These are phyloP conservation scores for Gracilinanus agilis DNA, from an alignment of 2,113 vertebrate genomes.

Conservation along the genomic window DNA sequence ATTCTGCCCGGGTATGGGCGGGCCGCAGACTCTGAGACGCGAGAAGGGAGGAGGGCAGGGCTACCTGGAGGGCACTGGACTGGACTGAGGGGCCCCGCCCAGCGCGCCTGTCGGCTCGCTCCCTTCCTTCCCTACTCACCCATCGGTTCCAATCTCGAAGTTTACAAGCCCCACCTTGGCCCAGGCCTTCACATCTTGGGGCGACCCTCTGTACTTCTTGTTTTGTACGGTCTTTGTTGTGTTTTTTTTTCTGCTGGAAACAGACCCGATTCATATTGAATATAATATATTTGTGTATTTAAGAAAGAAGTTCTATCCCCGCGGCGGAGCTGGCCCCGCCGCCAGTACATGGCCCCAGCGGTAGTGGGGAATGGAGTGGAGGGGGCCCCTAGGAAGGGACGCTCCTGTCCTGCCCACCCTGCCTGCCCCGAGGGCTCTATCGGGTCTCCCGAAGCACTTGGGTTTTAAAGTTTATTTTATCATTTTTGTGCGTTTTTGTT, in stretches of 20 bases:
- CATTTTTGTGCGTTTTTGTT: slow-evolving; percentile 69
- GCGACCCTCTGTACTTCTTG: background rate
- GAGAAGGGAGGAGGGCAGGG: slow-evolving; percentile 46
- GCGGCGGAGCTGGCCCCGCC: slow-evolving; percentile 78
- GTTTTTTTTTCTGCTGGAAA: slow-evolving; percentile 77
- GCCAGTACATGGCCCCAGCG: slow-evolving; percentile 68
- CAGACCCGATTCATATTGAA: slow-evolving; percentile 81
- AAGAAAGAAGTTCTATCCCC: slow-evolving; percentile 66
- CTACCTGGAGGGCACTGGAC: slow-evolving; percentile 48
- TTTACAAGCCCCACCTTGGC: slow-evolving; percentile 70
- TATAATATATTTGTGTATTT: slow-evolving; percentile 82
- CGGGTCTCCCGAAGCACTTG: slow-evolving; percentile 37
- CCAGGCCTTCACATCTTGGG: background rate
- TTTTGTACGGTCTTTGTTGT: slow-evolving; percentile 9
- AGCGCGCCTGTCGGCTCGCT: slow-evolving; percentile 67
- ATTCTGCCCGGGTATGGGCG: slow-evolving; percentile 58
- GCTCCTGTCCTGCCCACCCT: slow-evolving; percentile 59
- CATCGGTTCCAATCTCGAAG: slow-evolving; percentile 67
- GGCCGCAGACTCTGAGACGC: slow-evolving; percentile 42
- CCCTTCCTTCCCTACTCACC: slow-evolving; percentile 49
- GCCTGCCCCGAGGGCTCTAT: slow-evolving; percentile 47
- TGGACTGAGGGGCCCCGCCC: slow-evolving; percentile 30
- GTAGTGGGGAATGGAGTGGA: slow-evolving; percentile 45
- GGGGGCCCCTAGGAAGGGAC: slow-evolving; percentile 49
- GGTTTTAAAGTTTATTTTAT: slow-evolving; percentile 77